A percentile compares a stretch with the other conserved stretches of the same genome.
Conservation (phyloP, 2,797 vertebrate genomes). For the Sebastes minor region DNA sequence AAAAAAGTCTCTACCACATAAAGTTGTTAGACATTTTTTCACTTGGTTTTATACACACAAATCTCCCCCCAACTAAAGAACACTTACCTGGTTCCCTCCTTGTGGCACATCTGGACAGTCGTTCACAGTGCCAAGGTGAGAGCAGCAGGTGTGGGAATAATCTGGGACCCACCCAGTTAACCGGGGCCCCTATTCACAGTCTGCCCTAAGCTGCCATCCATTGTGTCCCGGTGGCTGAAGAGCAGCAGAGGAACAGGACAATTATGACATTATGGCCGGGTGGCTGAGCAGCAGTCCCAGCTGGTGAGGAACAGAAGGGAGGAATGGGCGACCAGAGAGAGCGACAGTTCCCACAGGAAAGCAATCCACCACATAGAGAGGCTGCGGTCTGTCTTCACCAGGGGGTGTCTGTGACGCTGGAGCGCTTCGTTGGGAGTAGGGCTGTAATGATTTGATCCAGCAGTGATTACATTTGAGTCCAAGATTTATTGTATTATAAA, state of each 20-base stretch:
- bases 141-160: conserved; percentile 82
- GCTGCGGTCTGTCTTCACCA: neutral
- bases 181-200: conserved; percentile 50
- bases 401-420: neutral
- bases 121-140: conserved; percentile 49
- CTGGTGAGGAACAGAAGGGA: conserved; percentile 61
- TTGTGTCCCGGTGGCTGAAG: conserved; percentile 65
- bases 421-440: neutral
- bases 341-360: conserved; percentile 71
- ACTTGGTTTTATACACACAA: neutral
- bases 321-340: conserved; percentile 54
- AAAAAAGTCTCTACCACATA: neutral
- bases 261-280: conserved; percentile 83
- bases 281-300: conserved; percentile 79
- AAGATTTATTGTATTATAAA: neutral
- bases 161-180: conserved; percentile 63
- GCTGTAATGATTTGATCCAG: neutral
- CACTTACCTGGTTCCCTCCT: conserved; percentile 36
- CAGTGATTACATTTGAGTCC: neutral
- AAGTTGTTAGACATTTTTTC: neutral
- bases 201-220: conserved; percentile 59
- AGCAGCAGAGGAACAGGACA: conserved; percentile 67
- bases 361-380: conserved; percentile 69
- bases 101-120: conserved; percentile 19
- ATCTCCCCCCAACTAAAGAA: neutral